Conservation (phyloP, 1,140 invertebrate species). For the Capitella teleta region DNA sequence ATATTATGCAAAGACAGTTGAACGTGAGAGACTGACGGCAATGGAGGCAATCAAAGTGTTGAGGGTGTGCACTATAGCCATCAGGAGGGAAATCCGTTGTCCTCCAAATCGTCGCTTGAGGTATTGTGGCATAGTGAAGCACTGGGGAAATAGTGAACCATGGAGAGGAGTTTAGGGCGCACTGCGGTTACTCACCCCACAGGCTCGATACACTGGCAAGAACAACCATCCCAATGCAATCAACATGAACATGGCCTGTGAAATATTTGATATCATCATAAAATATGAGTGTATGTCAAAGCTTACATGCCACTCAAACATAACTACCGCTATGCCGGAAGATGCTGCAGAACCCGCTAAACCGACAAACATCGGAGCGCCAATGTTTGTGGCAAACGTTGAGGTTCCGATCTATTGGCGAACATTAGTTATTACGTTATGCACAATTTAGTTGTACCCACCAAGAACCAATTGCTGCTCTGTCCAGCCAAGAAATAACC, state of each 20-base stretch:
- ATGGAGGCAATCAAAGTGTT: not conserved
- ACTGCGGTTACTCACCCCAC: constrained; percentile 16
- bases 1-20: not conserved
- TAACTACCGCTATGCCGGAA: constrained; percentile 26
- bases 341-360: constrained; percentile 43
- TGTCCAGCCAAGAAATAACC: constrained; percentile 50
- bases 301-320: not conserved
- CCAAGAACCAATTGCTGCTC: constrained; percentile 36
- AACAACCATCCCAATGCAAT: constrained; percentile 20
- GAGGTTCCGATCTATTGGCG: constrained; percentile 45
- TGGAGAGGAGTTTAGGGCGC: not conserved
- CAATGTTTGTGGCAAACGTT: constrained; percentile 49
- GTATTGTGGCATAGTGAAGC: not conserved
- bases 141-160: not conserved
- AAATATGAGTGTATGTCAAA: not conserved
- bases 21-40: not conserved
- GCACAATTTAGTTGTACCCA: not conserved
- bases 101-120: not conserved
- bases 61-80: not conserved
- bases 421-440: not conserved
- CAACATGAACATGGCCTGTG: constrained; percentile 31
- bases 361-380: constrained; percentile 49
- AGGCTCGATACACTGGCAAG: constrained; percentile 19
- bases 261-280: not conserved
- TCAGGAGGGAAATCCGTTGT: not conserved